A percentile compares a stretch with the other conserved stretches of the same genome.
phyloP scores from a whole-genome alignment of 2,888 invertebrate genomes.

The Lepidochitona cinerea region DNA sequence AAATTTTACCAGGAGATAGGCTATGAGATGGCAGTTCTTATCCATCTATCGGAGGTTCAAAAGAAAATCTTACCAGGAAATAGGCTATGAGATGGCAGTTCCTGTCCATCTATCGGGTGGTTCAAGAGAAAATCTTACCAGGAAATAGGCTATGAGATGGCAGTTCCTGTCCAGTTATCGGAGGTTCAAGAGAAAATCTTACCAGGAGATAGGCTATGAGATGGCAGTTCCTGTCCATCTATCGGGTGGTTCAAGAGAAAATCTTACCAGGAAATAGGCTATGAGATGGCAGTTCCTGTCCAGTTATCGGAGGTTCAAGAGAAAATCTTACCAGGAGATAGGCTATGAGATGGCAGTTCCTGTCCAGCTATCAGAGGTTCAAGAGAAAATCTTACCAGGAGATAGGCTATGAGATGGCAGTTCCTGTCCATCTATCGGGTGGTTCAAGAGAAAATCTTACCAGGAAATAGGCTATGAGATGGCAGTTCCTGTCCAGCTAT shows the following conservation, averaged over 20 bases:
- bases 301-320: not conserved
- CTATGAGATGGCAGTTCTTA: slow-evolving; percentile 67
- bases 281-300: not conserved
- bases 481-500: not conserved
- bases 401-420: not conserved
- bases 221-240: not conserved
- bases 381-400: not conserved
- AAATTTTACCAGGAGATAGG: slow-evolving; percentile 62
- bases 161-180: too few relatives aligned
- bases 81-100: too few relatives aligned
- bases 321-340: not conserved
- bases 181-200: too few relatives aligned
- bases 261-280: not conserved
- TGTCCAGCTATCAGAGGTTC: not conserved
- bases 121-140: too few relatives aligned
- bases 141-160: too few relatives aligned
- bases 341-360: not conserved
- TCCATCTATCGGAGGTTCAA: slow-evolving; percentile 58
- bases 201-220: not conserved
- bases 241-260: not conserved
- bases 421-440: too few relatives aligned
- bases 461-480: not conserved
- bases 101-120: too few relatives aligned
- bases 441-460: too few relatives aligned
- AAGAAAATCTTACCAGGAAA: too few relatives aligned